Evolutionary conservation across 2,888 invertebrate genomes (phyloP), one percentile per base, ranked within the genome.

Genomic region (Platycheirus rosarum): DNA sequence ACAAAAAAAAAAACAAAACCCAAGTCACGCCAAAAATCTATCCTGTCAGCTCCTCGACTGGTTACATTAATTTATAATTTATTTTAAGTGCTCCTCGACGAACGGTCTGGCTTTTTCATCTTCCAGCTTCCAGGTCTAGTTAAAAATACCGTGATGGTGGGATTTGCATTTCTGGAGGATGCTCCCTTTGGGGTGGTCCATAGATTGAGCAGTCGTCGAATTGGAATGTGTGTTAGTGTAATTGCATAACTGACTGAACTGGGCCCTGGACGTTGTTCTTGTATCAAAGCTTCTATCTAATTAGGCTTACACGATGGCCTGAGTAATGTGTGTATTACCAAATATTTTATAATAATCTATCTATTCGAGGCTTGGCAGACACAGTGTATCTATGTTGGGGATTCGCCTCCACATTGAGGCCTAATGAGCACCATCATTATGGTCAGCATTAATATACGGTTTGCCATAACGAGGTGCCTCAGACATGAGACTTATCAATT

Each of bases 1-100:
- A 23, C 2, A 23, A 11, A 42, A 11, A 7, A 53, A 53, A 55
- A 74, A 29, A 40, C 66, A 62, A 66, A n/a, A n/a, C n/a, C n/a
- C n/a, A n/a, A 73, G 71, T 68, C 77, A 77, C 68, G 71, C 82
- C 82, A 82, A 82, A 82, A 82, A 82, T 82, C 82, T 68, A 71
- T 82, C 37, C 82, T 77, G 82, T 82, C 82, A 82, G 68, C 82
- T 77, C 68, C 71, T 77, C 68, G 77, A 82, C 77, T 77, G 66
- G 82, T 80, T 44, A 82, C 82, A 82, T 82, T 82, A 82, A 77
- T 82, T 82, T 82, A 73, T 82, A 77, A 82, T 82, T 82, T 82
- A 82, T 82, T 82, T 80, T 76, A 80, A 80, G 80, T 80, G 80
- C 76, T 73, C 60, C 37, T 37, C 13, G 49, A 14, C 5, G 37